Evolutionary conservation across 2,888 invertebrate genomes (phyloP), one percentile per base, ranked within the genome.

Genomic region (Pristionchus entomophagus): DNA sequence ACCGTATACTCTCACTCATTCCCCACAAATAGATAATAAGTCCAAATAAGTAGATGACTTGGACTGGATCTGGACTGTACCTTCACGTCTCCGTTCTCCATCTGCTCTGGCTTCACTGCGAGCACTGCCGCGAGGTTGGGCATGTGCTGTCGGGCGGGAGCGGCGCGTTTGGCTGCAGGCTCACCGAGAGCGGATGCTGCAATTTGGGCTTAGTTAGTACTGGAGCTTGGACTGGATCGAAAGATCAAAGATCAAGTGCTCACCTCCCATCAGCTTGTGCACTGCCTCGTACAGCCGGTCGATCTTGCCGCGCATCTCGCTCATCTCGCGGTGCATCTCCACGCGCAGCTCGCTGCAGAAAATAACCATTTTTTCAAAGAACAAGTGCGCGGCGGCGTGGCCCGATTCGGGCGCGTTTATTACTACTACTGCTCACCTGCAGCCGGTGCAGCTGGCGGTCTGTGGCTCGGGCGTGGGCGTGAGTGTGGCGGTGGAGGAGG

Each of bases 271-370:
- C 22, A 82, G 32, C 22, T 38, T 59, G n/a, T 41, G 38, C 10
- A 84, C 45, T 1, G 83, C 83, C 19, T 84, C 83, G 45, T 59
- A 41, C 17, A 85, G 78, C 62, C 85, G 53, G 49, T 85, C 85
- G 45, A 85, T 59, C 78, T 80, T 78, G n/a, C 29, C 59, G 19
- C 32, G 41, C 85, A 85, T 78, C 32, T 29, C 29, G 45, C 73
- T 53, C 85, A 85, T 85, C 29, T 41, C 41, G 0, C 45, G 41
- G 59, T 69, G 78, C 59, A 85, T 49, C 59, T 85, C 85, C 32
- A n/a, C 35, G 38, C 69, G 85, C 29, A 85, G 80, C 10, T 59
- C 45, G 3, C 85, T 77, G 80, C 2, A 85, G 41, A 26, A 45
- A 45, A 73, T 26, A 10, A 32, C 22, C n/a, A 41, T 41, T 45